A percentile compares a stretch with the other conserved stretches of the same genome.
phyloP scores from a whole-genome alignment of 2,797 vertebrate species.

The Podarcis siculus region DNA sequence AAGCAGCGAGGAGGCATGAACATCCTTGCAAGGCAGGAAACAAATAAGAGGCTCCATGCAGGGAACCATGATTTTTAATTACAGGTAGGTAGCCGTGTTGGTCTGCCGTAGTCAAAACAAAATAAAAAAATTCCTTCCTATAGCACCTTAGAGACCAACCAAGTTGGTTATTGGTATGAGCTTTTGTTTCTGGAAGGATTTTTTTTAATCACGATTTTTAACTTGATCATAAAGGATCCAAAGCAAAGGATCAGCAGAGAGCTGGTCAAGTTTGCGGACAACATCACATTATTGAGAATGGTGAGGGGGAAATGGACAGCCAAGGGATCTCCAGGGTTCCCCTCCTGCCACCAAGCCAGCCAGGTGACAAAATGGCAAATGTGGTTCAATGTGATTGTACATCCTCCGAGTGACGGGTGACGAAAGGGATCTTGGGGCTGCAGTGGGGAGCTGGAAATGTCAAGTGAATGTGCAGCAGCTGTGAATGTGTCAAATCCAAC shows the following conservation, averaged over 20 bases:
- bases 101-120: too few species aligned
- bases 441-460: not conserved
- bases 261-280: not conserved
- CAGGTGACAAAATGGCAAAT: not conserved
- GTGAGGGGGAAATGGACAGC: not conserved
- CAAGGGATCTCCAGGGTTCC: not conserved
- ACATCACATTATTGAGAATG: not conserved
- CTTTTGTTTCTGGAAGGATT: too few species aligned
- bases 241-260: not conserved
- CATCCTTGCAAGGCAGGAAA: not conserved
- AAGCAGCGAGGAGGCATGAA: not conserved
- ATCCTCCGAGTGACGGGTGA: not conserved
- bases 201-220: not conserved
- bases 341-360: not conserved
- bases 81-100: too few species aligned
- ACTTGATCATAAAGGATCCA: not conserved
- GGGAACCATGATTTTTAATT: not conserved
- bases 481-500: not conserved
- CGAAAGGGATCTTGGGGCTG: not conserved
- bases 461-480: not conserved
- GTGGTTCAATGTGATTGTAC: not conserved
- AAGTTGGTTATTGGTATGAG: too few species aligned
- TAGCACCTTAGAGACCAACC: too few species aligned
- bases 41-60: too few species aligned
- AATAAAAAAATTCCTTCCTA: too few species aligned